Evolutionary conservation across 2,113 vertebrate genomes (phyloP).

Genomic region (Solenodon paradoxus): DNA sequence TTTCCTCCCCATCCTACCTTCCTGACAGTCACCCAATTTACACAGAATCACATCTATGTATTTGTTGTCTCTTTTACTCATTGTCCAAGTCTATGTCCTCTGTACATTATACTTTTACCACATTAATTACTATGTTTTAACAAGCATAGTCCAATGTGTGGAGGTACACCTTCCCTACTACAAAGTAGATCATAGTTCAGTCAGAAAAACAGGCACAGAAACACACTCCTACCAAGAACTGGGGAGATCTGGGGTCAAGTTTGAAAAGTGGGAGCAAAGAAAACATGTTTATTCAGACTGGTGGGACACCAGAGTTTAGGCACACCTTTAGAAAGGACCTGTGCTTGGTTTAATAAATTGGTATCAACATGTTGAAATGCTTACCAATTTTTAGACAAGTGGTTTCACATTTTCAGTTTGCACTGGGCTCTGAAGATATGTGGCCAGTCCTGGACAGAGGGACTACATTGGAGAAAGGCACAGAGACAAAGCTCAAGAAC

Average conservation of each 20-base stretch:
- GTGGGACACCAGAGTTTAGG: too few relatives aligned
- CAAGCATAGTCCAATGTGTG: not conserved
- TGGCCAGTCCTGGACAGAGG: not conserved
- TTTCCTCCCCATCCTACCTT: not conserved
- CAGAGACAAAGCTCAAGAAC: not conserved
- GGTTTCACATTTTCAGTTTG: not conserved
- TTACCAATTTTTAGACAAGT: not conserved
- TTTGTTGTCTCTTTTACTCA: not conserved
- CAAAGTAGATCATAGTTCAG: not conserved
- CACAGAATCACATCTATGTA: not conserved
- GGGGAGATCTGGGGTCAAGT: not conserved
- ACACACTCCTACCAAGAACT: not conserved
- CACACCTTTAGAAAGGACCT: not conserved
- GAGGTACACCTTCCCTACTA: not conserved
- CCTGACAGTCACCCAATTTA: not conserved
- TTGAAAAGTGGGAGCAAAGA: not conserved
- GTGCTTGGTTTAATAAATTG: not conserved
- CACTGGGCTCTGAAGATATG: not conserved
- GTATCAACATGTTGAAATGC: not conserved
- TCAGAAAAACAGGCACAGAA: not conserved
- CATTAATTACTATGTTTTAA: not conserved
- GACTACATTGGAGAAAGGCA: not conserved
- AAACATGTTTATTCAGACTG: rapidly evolving
- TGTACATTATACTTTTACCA: not conserved
- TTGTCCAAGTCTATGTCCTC: not conserved